phyloP scores from a whole-genome alignment of 1,140 invertebrate genomes.

The Scaptomyza graminum region DNA sequence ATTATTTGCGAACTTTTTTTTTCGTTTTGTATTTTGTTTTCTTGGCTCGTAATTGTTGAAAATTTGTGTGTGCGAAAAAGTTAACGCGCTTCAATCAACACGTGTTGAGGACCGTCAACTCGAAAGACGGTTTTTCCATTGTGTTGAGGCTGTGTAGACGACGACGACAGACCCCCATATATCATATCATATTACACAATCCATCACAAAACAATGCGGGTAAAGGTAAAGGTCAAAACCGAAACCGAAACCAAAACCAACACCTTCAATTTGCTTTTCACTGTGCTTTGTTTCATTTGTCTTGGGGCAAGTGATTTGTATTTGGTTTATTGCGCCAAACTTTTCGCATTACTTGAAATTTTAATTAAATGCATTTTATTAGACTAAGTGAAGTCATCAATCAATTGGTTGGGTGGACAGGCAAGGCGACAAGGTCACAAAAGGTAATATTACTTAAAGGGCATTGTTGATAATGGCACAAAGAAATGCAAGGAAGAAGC shows the following conservation, averaged over 20 bases:
- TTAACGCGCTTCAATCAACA: conserved; percentile 62
- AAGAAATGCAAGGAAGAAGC: not conserved
- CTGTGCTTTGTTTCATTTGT: conserved; percentile 11
- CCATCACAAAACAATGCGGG: conserved; percentile 10
- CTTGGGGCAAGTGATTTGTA: too few species aligned
- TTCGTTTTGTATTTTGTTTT: conserved; percentile 30
- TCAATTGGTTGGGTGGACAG: not conserved
- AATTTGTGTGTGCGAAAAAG: conserved; percentile 36
- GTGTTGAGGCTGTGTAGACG: conserved; percentile 5
- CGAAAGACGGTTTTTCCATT: not conserved
- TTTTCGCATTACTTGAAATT: conserved; percentile 15
- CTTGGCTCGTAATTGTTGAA: conserved; percentile 10
- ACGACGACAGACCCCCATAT: conserved; percentile 3
- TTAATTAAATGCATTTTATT: conserved; percentile 40
- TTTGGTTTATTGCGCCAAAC: conserved; percentile 8
- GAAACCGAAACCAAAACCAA: not conserved
- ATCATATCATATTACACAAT: conserved; percentile 51
- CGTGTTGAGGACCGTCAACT: conserved; percentile 41
- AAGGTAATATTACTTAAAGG: not conserved
- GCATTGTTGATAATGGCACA: not conserved
- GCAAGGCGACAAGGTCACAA: conserved; percentile 1
- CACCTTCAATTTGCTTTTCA: not conserved
- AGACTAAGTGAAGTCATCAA: conserved; percentile 8
- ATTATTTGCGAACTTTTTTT: conserved; percentile 44
- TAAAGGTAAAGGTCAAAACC: conserved; percentile 55